Conservation (phyloP, 2,113 vertebrate genomes). For the Notarius quadriscutis region DNA sequence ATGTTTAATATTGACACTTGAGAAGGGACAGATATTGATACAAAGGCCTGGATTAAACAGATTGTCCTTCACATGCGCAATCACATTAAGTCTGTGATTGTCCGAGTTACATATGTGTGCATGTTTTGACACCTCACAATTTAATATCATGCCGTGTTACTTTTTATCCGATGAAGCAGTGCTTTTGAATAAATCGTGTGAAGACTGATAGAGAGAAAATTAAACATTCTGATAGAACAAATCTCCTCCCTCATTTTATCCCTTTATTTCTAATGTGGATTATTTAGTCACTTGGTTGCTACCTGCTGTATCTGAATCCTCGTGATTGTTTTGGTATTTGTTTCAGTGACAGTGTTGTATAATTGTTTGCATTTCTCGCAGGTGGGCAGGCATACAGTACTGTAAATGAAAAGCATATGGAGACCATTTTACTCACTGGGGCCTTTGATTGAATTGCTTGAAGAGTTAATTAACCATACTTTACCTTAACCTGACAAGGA, state of each 20-base stretch:
- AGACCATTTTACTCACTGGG: background rate
- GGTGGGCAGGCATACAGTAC: background rate
- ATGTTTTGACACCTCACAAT: background rate
- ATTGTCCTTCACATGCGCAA: background rate
- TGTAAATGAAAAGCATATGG: background rate
- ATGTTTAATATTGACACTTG: constrained; percentile 44
- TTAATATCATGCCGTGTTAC: background rate
- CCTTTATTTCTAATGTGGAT: background rate
- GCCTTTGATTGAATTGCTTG: background rate
- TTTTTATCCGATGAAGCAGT: constrained; percentile 6
- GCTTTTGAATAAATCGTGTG: constrained; percentile 1
- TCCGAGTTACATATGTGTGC: background rate
- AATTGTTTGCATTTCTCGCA: background rate
- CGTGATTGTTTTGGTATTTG: background rate
- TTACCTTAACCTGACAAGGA: background rate
- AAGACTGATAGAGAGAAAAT: background rate
- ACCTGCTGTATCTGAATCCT: constrained; percentile 8
- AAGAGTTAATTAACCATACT: background rate
- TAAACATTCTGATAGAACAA: constrained; percentile 21
- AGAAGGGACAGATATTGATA: constrained; percentile 11
- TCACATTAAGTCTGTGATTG: background rate
- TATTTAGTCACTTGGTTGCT: background rate
- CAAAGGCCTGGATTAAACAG: constrained; percentile 4
- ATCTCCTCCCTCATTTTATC: constrained; percentile 6
- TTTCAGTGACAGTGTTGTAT: background rate